A percentile compares a stretch with the other conserved stretches of the same genome.
Evolutionary conservation across 2,113 vertebrate genomes (phyloP).

Genomic region (Chionodraco myersi): DNA sequence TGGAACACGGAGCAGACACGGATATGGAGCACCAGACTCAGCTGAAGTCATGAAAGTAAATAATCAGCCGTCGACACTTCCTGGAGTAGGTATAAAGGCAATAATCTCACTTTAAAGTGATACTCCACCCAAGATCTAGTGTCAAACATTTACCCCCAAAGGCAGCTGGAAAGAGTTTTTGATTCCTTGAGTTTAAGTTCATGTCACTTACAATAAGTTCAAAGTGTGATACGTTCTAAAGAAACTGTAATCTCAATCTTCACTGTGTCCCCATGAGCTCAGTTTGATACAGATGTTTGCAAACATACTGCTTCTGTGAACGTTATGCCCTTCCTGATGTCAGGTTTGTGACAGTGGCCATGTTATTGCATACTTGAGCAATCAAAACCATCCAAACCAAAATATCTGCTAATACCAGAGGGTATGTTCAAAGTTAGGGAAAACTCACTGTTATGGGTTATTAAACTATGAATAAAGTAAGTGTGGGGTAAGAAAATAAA

Average conservation of each 20-base stretch:
- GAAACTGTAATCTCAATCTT: not conserved
- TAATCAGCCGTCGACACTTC: conserved; percentile 69
- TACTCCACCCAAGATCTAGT: conserved; percentile 13
- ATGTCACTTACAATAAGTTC: conserved; percentile 16
- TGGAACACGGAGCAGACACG: conserved; percentile 53
- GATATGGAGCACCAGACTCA: conserved; percentile 27
- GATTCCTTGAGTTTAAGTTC: conserved; percentile 12
- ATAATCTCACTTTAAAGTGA: conserved; percentile 26
- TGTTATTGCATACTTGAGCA: not conserved
- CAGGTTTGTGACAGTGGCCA: not conserved
- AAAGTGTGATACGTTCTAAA: not conserved
- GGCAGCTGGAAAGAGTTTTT: conserved; percentile 9
- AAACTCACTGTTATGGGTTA: not conserved
- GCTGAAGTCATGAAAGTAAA: conserved; percentile 68
- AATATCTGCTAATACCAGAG: too few species aligned
- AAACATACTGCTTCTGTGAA: not conserved
- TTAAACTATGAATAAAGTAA: not conserved
- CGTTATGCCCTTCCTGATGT: not conserved
- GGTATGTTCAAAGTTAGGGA: not conserved
- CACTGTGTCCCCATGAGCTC: not conserved
- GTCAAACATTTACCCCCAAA: not conserved
- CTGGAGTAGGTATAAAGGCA: conserved; percentile 42
- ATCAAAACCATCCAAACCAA: not conserved
- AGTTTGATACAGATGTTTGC: not conserved
- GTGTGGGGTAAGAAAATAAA: not conserved